These are phyloP conservation scores for Helicoverpa zea DNA, from an alignment of 1,140 invertebrate genomes.

Conservation along the genomic window DNA sequence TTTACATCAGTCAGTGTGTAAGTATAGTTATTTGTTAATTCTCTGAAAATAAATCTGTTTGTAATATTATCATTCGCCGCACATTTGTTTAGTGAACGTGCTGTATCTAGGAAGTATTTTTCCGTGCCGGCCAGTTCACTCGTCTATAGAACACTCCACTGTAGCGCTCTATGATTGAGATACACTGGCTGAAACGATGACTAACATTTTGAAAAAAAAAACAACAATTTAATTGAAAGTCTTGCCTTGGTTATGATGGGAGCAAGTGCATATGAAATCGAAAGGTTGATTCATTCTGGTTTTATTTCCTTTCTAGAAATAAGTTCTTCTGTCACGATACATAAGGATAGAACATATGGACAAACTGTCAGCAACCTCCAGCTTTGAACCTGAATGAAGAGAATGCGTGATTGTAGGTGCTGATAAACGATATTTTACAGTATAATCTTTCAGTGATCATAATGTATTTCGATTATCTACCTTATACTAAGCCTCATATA, in stretches of 20 bases:
- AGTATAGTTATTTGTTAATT: background rate
- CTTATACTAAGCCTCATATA: background rate
- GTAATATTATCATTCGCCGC: background rate
- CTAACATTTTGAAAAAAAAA: background rate
- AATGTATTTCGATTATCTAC: background rate
- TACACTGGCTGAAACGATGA: constrained; percentile 12
- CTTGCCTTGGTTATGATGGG: too few relatives aligned
- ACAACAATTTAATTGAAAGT: too few relatives aligned
- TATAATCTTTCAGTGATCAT: too few relatives aligned
- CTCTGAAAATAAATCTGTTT: background rate
- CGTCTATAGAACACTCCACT: constrained; percentile 46
- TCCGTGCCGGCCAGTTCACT: constrained; percentile 44
- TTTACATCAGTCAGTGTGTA: background rate
- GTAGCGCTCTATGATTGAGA: constrained; percentile 32
- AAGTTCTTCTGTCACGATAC: too few relatives aligned
- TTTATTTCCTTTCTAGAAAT: too few relatives aligned
- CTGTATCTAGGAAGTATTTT: constrained; percentile 46
- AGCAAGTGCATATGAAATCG: too few relatives aligned
- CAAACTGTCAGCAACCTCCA: too few relatives aligned
- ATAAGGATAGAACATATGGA: too few relatives aligned
- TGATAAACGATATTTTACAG: too few relatives aligned
- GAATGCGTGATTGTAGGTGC: too few relatives aligned
- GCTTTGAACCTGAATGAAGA: too few relatives aligned
- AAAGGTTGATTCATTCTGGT: too few relatives aligned
- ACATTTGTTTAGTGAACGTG: constrained; percentile 13